Base-by-base conservation (phyloP, 2,888 invertebrate species). In the Drosophila silvestris region DNA sequence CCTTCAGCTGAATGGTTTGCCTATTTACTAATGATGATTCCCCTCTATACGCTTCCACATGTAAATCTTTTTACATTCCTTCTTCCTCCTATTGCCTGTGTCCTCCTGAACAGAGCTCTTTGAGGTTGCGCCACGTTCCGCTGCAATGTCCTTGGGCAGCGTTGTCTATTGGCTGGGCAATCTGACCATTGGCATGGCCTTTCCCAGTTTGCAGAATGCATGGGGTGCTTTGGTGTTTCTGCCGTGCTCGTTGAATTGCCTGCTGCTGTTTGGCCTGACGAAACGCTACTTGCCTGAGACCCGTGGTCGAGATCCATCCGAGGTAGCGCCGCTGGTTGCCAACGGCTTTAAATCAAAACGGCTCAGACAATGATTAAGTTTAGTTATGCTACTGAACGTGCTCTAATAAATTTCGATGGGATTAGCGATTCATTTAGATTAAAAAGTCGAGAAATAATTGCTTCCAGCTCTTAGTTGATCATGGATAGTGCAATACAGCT, bases 131-230 rank as follows among this genome's bases (percentile, higher is more conserved):
- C 97, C 97, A 0, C 95, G 97, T 26, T 95, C 97, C 0, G 95
- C 96, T 9, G 97, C 97, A 52, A 97, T 98, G 97, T 96, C 97
- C 47, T 94, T 97, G 91, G 97, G 97, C 37, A 97, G 97, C 68
- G 95, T 97, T 84, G 95, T 96, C 74, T 98, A 97, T 93, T 98
- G 98, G 98, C 94, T 95, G 3, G 97, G 97, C 47, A 98, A 98
- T 94, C 97, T 98, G 92, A 84, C 97, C 3, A 96, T 98, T 61
- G 97, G 96, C 37, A 95, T 97, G 95, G 94, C 95, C 16, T 97
- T 84, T 94, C 96, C 96, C 16, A 93, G 93, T 6, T 91, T 97
- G 90, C 94, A 96, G 80, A 93, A 92, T 28, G 80, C 93, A 22
- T 95, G 97, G 76, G 96, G 96, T 0, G 94, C 96, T 0, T 95